A percentile compares a stretch with the other conserved stretches of the same genome.
phyloP scores from a whole-genome alignment of 2,888 invertebrate genomes.

The Schizotus pectinicornis region DNA sequence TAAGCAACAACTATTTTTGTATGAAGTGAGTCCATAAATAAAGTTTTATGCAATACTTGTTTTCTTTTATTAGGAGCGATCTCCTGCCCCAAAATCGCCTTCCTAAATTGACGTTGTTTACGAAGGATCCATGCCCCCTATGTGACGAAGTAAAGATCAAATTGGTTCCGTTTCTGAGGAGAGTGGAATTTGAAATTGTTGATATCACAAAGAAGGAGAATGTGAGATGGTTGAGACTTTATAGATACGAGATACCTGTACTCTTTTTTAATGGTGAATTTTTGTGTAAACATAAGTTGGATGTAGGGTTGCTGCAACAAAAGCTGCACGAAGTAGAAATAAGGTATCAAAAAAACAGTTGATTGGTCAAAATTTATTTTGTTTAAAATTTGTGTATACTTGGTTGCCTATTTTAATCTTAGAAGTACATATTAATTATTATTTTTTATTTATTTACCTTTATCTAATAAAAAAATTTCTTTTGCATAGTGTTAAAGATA shows the following conservation, averaged over 20 bases:
- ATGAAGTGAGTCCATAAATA: slow-evolving; percentile 10
- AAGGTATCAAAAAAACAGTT: not conserved
- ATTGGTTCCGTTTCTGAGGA: slow-evolving; percentile 64
- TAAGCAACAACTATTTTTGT: not conserved
- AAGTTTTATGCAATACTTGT: slow-evolving; percentile 16
- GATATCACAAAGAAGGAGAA: slow-evolving; percentile 79
- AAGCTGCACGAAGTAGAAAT: slow-evolving; percentile 29
- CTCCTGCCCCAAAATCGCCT: slow-evolving; percentile 50
- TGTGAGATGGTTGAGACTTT: slow-evolving; percentile 73
- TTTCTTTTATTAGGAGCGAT: slow-evolving; percentile 58
- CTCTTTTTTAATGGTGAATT: slow-evolving; percentile 83
- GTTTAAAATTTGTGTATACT: too few relatives aligned
- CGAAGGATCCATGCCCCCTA: slow-evolving; percentile 80
- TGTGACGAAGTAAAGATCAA: slow-evolving; percentile 81
- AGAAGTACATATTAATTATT: too few relatives aligned
- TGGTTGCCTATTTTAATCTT: too few relatives aligned
- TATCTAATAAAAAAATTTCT: too few relatives aligned
- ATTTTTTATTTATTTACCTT: too few relatives aligned
- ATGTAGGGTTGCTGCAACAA: slow-evolving; percentile 61
- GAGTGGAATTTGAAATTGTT: slow-evolving; percentile 73
- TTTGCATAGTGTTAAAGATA: too few relatives aligned
- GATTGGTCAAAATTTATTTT: too few relatives aligned
- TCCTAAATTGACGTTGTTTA: slow-evolving; percentile 79
- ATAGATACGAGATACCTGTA: slow-evolving; percentile 86
- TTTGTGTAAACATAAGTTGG: slow-evolving; percentile 77